Percentiles rank a stretch among this genome's conserved stretches.
Evolutionary conservation across 2,797 vertebrate genomes (phyloP).

Genomic region (Enteromius fasciolatus): DNA sequence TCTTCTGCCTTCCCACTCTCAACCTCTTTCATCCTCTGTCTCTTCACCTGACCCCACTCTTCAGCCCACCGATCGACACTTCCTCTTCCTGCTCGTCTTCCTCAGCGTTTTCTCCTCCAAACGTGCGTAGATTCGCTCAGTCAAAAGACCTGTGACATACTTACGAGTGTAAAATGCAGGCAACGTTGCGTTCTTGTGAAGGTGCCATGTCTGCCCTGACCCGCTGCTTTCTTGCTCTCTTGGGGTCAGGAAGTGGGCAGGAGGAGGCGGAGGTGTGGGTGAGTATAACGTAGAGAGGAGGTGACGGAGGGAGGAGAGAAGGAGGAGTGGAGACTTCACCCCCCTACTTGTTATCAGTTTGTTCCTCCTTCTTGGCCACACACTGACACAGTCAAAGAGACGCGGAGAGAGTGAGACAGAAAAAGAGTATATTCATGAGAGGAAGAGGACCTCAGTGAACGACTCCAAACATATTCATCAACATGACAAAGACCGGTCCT

Average conservation of each 20-base stretch:
- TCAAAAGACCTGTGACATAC: background rate
- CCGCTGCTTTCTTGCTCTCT: constrained; percentile 28
- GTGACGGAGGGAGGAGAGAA: constrained; percentile 56
- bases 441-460: constrained; percentile 37
- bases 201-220: constrained; percentile 30
- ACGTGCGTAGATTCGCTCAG: background rate
- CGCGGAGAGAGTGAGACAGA: constrained; percentile 38
- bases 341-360: constrained; percentile 52
- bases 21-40: constrained; percentile 19
- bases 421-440: constrained; percentile 32
- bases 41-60: constrained; percentile 33
- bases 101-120: constrained; percentile 24
- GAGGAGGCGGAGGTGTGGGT: constrained; percentile 49
- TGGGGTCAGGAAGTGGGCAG: constrained; percentile 52
- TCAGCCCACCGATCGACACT: constrained; percentile 17
- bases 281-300: constrained; percentile 44
- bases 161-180: background rate
- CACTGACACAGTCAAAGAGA: constrained; percentile 34
- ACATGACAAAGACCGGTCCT: constrained; percentile 76
- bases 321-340: constrained; percentile 42
- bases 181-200: background rate
- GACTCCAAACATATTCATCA: constrained; percentile 56
- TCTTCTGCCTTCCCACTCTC: constrained; percentile 43
- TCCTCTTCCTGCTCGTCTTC: constrained; percentile 36
- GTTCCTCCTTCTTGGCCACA: constrained; percentile 52